These are phyloP conservation scores for Blennius ocellaris DNA, from an alignment of 2,113 vertebrate species.

Conservation along the genomic window DNA sequence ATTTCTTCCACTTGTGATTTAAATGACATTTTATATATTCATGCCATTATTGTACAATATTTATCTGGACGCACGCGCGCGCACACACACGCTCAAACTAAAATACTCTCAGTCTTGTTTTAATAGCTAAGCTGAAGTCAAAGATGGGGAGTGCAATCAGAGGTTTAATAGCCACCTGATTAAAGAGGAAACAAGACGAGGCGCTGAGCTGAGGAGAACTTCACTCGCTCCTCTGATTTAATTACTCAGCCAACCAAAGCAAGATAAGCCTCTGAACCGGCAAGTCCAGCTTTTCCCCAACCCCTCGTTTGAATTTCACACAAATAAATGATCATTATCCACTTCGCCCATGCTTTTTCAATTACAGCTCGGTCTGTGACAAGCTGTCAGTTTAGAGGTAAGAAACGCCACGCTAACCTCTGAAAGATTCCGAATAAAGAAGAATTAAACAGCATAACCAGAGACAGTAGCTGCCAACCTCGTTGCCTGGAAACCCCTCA, in stretches of 20 bases:
- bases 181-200: constrained; percentile 78
- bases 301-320: constrained; percentile 61
- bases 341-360: constrained; percentile 67
- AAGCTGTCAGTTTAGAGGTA: constrained; percentile 43
- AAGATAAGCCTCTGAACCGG: constrained; percentile 66
- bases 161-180: constrained; percentile 81
- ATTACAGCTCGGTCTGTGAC: constrained; percentile 58
- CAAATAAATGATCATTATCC: constrained; percentile 73
- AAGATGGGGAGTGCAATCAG: constrained; percentile 72
- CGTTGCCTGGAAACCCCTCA: no score
- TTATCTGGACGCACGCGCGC: not conserved
- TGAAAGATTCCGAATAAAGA: constrained; percentile 8
- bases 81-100: not conserved
- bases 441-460: not conserved
- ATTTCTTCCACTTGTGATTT: constrained; percentile 20
- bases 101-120: constrained; percentile 59
- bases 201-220: constrained; percentile 71
- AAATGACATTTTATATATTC: constrained; percentile 2
- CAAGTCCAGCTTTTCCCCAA: constrained; percentile 53
- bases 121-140: constrained; percentile 69
- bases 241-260: constrained; percentile 76
- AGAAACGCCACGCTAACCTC: constrained; percentile 4
- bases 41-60: constrained; percentile 1
- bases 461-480: not conserved
- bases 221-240: constrained; percentile 77